Base-by-base conservation (phyloP, 2,113 vertebrate genomes). In the Perognathus longimembris region DNA sequence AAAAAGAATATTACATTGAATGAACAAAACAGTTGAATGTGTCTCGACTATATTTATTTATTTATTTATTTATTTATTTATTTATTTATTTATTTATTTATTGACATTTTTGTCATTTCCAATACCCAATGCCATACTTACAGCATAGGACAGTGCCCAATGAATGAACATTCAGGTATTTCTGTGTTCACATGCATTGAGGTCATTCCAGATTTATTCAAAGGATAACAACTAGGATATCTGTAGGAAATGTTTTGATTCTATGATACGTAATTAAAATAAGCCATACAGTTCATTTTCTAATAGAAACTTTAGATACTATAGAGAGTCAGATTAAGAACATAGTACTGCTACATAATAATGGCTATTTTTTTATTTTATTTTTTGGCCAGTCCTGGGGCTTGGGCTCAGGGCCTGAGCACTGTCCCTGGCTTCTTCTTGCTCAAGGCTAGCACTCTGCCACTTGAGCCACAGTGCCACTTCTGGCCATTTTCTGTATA, bases 211-310 rank as follows among this genome's bases (percentile, higher is more conserved):
- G 17, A 61, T 64, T 74, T 22, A 82, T 67, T 45, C 3, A 84
- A 93, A 76, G 9, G 26, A 30, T 59, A 45, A 80, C 73, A 63
- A 5, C 78, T 77, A 83, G 4, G 21, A 6, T 9, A 38, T 20
- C 21, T 77, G 22, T 14, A 15, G 36, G 76, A 10, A 67, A 50
- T 45, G 63, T 76, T 90, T 88, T 83, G 32, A 67, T 69, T 86
- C 28, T 77, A 18, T 63, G 63, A 91, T 73, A 76, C 9, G 71
- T 71, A 84, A 82, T 40, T 75, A 89, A 94, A 63, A 90, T 7
- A 42, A 14, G 3, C 17, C 54, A 38, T 70, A 8, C 34, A 82
- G 11, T 93, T 63, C 50, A 66, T 91, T 95, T 93, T 36, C 32
- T 50, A 11, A 85, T n/a, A 82, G 63, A 89, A 92, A 82, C 1